phyloP scores from a whole-genome alignment of 2,113 vertebrate species.

The Colinus virginianus region DNA sequence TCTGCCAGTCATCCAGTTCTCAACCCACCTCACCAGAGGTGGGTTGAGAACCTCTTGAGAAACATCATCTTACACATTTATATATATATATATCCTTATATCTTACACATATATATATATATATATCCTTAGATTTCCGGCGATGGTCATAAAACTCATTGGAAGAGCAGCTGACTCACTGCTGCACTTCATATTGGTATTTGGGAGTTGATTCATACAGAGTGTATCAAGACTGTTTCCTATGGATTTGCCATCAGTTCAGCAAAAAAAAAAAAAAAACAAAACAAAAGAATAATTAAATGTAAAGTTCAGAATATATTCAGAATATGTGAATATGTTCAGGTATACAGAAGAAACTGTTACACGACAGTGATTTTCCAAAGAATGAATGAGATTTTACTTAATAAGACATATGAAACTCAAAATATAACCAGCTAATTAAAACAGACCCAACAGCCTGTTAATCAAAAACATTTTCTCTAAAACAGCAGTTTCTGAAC shows the following conservation, averaged over 20 bases:
- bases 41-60: no score
- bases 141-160: fast-evolving
- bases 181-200: neutral
- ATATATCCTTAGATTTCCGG: neutral
- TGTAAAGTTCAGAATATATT: neutral
- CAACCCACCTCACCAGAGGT: no score
- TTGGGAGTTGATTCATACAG: neutral
- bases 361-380: neutral
- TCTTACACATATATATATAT: no score
- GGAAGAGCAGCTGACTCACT: neutral
- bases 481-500: neutral
- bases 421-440: neutral
- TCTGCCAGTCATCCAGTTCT: no score
- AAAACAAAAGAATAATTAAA: neutral
- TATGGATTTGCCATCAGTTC: neutral
- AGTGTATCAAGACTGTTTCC: neutral
- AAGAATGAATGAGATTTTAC: neutral
- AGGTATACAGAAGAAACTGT: neutral
- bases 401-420: neutral
- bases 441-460: neutral
- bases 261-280: neutral
- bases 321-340: neutral
- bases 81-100: no score
- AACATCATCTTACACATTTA: no score
- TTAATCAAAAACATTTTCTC: neutral